These are phyloP conservation scores for Pogonocherus hispidulus DNA, from an alignment of 2,888 invertebrate genomes.

Conservation along the genomic window DNA sequence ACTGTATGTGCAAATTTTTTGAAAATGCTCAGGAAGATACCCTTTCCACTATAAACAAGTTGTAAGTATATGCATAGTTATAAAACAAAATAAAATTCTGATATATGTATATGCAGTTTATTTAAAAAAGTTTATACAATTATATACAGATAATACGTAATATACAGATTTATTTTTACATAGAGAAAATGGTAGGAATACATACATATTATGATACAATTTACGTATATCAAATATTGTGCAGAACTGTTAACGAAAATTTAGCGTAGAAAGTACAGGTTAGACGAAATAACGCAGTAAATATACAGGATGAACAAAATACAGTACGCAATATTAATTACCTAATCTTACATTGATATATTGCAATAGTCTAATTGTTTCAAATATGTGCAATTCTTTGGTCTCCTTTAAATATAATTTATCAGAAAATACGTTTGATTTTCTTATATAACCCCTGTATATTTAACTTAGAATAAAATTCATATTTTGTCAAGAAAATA, in stretches of 20 bases:
- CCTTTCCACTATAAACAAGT: too few species aligned
- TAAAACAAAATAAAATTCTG: background rate
- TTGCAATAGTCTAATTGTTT: conserved; percentile 1
- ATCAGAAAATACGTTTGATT: background rate
- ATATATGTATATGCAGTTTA: conserved; percentile 27
- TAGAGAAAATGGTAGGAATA: conserved; percentile 19
- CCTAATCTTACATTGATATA: background rate
- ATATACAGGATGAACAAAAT: conserved; percentile 18
- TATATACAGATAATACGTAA: conserved; percentile 20
- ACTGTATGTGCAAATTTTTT: too few species aligned
- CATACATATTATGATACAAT: conserved; percentile 26
- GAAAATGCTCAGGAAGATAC: too few species aligned
- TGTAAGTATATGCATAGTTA: too few species aligned
- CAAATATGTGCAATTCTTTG: conserved; percentile 15
- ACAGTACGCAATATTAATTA: background rate
- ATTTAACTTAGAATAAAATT: conserved; percentile 31
- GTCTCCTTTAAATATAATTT: conserved; percentile 19
- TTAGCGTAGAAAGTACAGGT: background rate
- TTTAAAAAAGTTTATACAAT: conserved; percentile 36
- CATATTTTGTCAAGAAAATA: conserved; percentile 38
- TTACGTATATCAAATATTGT: conserved; percentile 4
- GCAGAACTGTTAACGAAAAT: background rate
- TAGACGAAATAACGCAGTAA: conserved; percentile 1
- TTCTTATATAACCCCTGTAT: background rate
- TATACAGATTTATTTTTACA: conserved; percentile 35